Percentiles rank a stretch among this genome's conserved stretches.
Evolutionary conservation across 2,797 vertebrate species (phyloP).

Genomic region (Coreius guichenoti): DNA sequence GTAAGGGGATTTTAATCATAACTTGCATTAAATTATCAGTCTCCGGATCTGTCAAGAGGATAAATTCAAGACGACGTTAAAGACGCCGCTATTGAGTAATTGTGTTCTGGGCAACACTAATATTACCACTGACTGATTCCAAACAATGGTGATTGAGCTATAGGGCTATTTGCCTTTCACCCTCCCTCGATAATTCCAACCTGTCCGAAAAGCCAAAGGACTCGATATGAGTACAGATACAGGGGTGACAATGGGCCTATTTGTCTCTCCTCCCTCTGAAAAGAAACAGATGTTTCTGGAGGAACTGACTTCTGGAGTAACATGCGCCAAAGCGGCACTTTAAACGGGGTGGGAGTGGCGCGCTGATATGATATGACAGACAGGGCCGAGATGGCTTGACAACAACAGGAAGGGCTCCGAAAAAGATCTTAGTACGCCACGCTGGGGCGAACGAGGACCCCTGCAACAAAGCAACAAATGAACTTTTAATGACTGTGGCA

Average conservation of each 20-base stretch:
- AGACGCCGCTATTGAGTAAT: conserved; percentile 91
- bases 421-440: conserved; percentile 54
- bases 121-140: conserved; percentile 77
- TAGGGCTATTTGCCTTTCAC: conserved; percentile 62
- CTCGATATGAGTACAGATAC: conserved; percentile 66
- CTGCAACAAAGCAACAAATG: background rate
- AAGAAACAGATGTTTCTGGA: conserved; percentile 67
- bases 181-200: conserved; percentile 67
- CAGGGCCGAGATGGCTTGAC: conserved; percentile 55
- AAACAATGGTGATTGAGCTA: conserved; percentile 69
- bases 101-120: conserved; percentile 87
- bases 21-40: conserved; percentile 94
- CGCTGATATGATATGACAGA: conserved; percentile 65
- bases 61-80: conserved; percentile 89
- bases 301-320: conserved; percentile 62
- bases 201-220: conserved; percentile 64
- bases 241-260: conserved; percentile 64
- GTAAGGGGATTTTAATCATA: conserved; percentile 95
- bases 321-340: conserved; percentile 62
- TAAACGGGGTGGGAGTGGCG: conserved; percentile 59
- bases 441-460: conserved; percentile 23
- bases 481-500: conserved; percentile 16
- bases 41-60: conserved; percentile 88
- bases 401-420: conserved; percentile 46
- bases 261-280: conserved; percentile 66